Evolutionary conservation across 2,888 invertebrate genomes (phyloP), one percentile per base, ranked within the genome.

Genomic region (Boloria euphrosyne): DNA sequence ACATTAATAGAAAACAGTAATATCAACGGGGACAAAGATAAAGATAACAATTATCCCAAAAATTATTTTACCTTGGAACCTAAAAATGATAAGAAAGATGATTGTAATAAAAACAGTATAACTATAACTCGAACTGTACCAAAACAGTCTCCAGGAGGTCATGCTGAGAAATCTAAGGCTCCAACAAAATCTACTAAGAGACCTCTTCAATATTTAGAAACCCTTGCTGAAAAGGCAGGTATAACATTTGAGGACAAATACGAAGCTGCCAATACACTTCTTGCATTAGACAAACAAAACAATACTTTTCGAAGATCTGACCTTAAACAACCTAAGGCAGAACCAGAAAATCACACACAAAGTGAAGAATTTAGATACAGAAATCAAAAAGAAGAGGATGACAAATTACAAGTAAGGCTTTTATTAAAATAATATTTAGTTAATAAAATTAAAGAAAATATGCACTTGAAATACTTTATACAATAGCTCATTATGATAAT

Each of bases 171-270:
- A 65, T 61, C 79, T 10, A 90, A 90, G 71, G 77, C 69, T 27
- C 80, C 80, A 49, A 71, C 75, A 4, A 91, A 91, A 68, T 72
- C 85, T 2, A 72, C 79, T 0, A 91, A 90, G 71, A 80, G 92
- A 63, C 92, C 92, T 0, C 76, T 95, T 61, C 95, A 95, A 93
- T 95, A 95, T 77, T 84, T 95, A 71, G 95, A 95, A 80, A 95
- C 95, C 0, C 90, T 95, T 68, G 95, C 95, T 14, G 95, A 95
- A 78, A 95, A 95, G 75, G 95, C 95, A 60, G 95, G 95, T 2
- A 95, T 95, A 14, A 95, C 95, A 17, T 94, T 95, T 78, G 95
- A 95, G 80, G 95, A 95, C 81, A 95, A 95, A 83, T 95, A 95
- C 91, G 95, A 95, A 83, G 94, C 94, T 68, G 95, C 95, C 4